These are phyloP conservation scores for Oscheius sp. DNA, from an alignment of 2,888 invertebrate species.

Conservation along the genomic window DNA sequence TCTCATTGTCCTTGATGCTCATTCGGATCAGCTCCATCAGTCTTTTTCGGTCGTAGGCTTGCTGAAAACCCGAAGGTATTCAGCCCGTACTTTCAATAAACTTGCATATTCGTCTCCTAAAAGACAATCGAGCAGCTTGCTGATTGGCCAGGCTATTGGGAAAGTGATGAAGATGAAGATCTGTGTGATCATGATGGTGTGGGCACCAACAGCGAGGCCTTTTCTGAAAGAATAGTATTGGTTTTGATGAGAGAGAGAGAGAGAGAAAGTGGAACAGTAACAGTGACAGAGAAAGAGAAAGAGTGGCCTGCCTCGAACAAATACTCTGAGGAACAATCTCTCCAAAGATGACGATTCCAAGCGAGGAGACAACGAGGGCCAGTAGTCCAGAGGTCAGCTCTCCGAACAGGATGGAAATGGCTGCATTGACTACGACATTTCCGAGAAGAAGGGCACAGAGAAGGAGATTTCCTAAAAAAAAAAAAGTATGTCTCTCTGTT, in stretches of 20 bases:
- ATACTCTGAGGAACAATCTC: slow-evolving; percentile 81
- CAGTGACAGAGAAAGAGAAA: neutral
- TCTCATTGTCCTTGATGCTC: slow-evolving; percentile 55
- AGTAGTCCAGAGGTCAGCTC: slow-evolving; percentile 80
- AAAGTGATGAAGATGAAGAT: slow-evolving; percentile 88
- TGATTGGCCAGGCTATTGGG: slow-evolving; percentile 81
- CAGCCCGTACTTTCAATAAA: neutral
- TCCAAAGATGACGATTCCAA: slow-evolving; percentile 87
- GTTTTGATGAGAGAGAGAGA: neutral
- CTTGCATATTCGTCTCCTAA: slow-evolving; percentile 91
- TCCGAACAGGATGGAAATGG: slow-evolving; percentile 92
- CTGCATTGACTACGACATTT: slow-evolving; percentile 78
- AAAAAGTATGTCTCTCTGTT: too few relatives aligned
- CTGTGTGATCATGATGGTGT: slow-evolving; percentile 60
- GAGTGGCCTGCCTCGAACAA: slow-evolving; percentile 68
- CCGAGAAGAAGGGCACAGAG: slow-evolving; percentile 83
- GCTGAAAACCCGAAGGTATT: slow-evolving; percentile 39
- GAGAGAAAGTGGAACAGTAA: neutral
- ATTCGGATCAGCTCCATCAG: slow-evolving; percentile 88
- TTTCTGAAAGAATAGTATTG: slow-evolving; percentile 81
- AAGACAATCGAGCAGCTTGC: slow-evolving; percentile 65
- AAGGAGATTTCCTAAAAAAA: slow-evolving; percentile 83
- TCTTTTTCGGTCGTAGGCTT: slow-evolving; percentile 92
- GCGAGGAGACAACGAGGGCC: slow-evolving; percentile 70
- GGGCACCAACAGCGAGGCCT: slow-evolving; percentile 62